phyloP scores from a whole-genome alignment of 2,113 vertebrate species.

The Capreolus pygargus region DNA sequence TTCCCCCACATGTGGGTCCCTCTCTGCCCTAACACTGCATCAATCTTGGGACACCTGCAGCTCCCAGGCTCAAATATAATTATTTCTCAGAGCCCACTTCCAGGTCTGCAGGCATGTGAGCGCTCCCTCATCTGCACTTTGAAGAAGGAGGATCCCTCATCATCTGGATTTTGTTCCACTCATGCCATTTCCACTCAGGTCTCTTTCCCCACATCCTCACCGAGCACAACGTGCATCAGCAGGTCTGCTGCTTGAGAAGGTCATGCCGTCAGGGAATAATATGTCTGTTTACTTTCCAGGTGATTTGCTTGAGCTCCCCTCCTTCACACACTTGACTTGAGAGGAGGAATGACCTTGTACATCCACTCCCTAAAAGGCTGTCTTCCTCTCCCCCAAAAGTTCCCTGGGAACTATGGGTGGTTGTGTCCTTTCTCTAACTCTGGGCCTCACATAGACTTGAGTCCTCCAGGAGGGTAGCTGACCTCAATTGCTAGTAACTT shows the following conservation, averaged over 20 bases:
- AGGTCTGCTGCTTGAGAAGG: background rate
- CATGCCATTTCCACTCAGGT: background rate
- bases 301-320: background rate
- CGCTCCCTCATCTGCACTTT: background rate
- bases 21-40: background rate
- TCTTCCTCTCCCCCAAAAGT: background rate
- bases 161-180: background rate
- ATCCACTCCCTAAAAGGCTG: background rate
- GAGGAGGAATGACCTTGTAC: background rate
- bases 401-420: background rate
- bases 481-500: background rate
- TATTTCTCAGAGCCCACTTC: background rate
- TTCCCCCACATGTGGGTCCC: background rate
- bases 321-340: background rate
- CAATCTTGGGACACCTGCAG: background rate
- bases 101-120: background rate
- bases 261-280: background rate
- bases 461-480: background rate
- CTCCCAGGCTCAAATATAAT: background rate
- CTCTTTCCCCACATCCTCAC: background rate
- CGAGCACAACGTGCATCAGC: background rate
- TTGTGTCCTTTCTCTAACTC: background rate
- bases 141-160: background rate
- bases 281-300: slow-evolving; percentile 25
- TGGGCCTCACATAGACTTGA: background rate